Conservation (phyloP, 2,797 vertebrate genomes). For the Periparus ater region DNA sequence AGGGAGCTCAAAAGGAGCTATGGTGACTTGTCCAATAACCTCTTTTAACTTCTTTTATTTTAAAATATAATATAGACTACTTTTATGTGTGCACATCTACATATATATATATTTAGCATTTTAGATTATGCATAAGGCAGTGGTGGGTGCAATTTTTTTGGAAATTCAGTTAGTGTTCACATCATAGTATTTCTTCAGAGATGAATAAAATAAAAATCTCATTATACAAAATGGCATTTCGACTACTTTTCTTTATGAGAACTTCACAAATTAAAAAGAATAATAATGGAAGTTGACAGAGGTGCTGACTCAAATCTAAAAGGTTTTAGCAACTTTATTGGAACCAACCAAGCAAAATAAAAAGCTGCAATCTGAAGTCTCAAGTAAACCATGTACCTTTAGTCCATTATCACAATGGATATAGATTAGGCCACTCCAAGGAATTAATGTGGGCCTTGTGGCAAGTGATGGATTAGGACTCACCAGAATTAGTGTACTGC, state of each 20-base stretch:
- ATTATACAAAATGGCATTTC: background rate
- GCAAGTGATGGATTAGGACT: slow-evolving; percentile 91
- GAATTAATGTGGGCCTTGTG: slow-evolving; percentile 82
- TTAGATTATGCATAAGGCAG: background rate
- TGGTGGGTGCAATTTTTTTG: background rate
- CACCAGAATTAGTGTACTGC: slow-evolving; percentile 87
- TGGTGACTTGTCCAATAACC: background rate
- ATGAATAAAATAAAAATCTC: background rate
- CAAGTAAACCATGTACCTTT: slow-evolving; percentile 79
- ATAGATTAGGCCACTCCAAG: slow-evolving; percentile 93
- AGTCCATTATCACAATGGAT: slow-evolving; percentile 85
- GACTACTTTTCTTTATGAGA: background rate
- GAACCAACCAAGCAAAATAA: background rate
- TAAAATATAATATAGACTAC: background rate
- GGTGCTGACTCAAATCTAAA: background rate
- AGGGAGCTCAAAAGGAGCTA: background rate
- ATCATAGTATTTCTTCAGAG: background rate
- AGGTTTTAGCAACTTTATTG: background rate
- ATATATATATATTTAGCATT: background rate
- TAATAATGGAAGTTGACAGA: background rate
- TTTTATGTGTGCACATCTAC: background rate
- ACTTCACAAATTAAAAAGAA: background rate
- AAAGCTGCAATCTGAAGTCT: background rate
- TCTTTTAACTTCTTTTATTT: background rate
- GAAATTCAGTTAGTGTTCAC: background rate